These are phyloP conservation scores for Sebastolobus alascanus DNA, from an alignment of 2,797 vertebrate species.

Conservation along the genomic window DNA sequence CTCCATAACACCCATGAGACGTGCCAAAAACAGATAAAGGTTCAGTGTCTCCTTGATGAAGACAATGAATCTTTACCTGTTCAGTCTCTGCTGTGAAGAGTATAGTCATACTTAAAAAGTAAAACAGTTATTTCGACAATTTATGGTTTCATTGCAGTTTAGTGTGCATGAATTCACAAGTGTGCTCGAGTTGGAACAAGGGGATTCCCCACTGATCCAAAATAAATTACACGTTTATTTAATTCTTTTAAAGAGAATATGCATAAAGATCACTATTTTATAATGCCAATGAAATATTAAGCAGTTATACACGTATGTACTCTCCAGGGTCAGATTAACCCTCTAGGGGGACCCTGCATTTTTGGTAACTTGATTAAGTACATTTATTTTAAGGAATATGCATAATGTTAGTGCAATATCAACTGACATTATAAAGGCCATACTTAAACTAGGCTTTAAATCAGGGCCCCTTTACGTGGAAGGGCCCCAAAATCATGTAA, in stretches of 20 bases:
- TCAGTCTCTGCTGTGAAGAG: constrained; percentile 31
- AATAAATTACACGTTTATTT: constrained; percentile 4
- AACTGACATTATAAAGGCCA: not conserved
- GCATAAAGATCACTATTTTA: not conserved
- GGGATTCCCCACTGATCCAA: constrained; percentile 7
- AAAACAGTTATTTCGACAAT: constrained; percentile 49
- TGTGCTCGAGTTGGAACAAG: not conserved
- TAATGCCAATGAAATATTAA: constrained; percentile 9
- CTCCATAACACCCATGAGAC: constrained; percentile 1
- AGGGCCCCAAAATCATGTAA: not conserved
- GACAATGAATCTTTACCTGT: constrained; percentile 24
- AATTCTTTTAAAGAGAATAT: not conserved
- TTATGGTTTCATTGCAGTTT: constrained; percentile 35
- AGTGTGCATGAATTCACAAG: constrained; percentile 11
- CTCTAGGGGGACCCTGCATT: not conserved
- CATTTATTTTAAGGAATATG: not conserved
- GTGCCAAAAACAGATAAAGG: constrained; percentile 28
- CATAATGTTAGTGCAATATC: not conserved
- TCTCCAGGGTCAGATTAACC: not conserved
- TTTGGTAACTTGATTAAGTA: not conserved
- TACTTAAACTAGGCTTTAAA: not conserved
- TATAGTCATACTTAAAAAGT: constrained; percentile 35
- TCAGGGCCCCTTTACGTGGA: not conserved
- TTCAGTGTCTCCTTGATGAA: constrained; percentile 27
- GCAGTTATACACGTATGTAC: not conserved